Evolutionary conservation across 2,888 invertebrate species (phyloP), one percentile per base, ranked within the genome.

Genomic region (Eutolmus rufibarbis): DNA sequence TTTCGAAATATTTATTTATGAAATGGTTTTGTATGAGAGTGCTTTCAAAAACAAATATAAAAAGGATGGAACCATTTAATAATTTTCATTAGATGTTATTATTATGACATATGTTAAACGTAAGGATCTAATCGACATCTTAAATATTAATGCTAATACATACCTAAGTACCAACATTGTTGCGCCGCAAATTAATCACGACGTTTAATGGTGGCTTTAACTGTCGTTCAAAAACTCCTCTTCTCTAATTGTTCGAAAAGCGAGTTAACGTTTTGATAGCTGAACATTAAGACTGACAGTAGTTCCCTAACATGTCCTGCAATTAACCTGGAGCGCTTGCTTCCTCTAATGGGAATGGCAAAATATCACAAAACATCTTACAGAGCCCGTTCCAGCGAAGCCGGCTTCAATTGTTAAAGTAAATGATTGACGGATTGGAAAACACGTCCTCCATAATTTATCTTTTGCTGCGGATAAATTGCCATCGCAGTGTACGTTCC

Each of bases 381-480:
- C 16, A 56, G 77, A 86, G 19, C n/a, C 46, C 34, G 34, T 76
- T 77, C 57, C 51, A 51, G 76, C 57, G 37, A 43, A 87, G 82
- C 77, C 74, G 74, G 46, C 12, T 56, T 31, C 74, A 87, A 88
- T 88, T 87, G 88, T 85, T 46, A 82, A 43, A 56, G 84, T 84
- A 88, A 88, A 84, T 88, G 88, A 88, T 88, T 88, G 88, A 88
- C 87, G 87, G 86, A 84, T 78, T 88, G 84, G 43, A 84, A 56
- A 88, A 77, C 88, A 88, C 87, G 79, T 78, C 43, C 31, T 84
- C 78, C 78, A 88, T 88, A 87, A 88, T 88, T 88, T 88, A 88
- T 88, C 88, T 87, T 86, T 86, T 88, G 86, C 79, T 74, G 43
- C 34, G 51, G 86, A 88, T 85, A 88, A 87, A 88, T 88, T 87